Percentiles rank a stretch among this genome's conserved stretches.
phyloP scores from a whole-genome alignment of 2,888 invertebrate species.

The Thysanoteuthis rhombus region DNA sequence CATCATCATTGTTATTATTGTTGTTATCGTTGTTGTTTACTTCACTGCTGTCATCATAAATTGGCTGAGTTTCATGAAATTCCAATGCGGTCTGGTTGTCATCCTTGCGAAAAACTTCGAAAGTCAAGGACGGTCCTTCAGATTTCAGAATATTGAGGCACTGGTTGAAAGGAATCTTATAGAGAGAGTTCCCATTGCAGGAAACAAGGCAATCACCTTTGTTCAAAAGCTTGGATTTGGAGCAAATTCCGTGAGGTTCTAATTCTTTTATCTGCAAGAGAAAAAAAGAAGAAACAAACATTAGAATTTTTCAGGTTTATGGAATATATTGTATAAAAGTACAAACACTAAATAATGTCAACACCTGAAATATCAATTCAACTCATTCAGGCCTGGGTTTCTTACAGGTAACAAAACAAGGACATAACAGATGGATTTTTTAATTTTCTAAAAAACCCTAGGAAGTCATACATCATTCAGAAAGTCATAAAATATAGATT shows the following conservation, averaged over 20 bases:
- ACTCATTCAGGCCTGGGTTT: no score
- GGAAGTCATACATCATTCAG: no score
- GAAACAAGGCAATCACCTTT: constrained; percentile 90
- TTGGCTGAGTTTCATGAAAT: constrained; percentile 44
- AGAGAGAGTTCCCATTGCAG: constrained; percentile 81
- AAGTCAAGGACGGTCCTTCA: constrained; percentile 81
- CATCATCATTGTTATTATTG: not conserved
- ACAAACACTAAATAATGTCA: not conserved
- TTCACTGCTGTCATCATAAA: constrained; percentile 34
- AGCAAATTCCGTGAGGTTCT: constrained; percentile 57
- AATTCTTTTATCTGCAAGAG: constrained; percentile 59
- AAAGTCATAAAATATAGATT: no score
- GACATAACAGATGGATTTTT: no score
- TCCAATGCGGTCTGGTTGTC: constrained; percentile 33
- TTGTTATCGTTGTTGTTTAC: constrained; percentile 23
- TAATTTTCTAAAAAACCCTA: no score
- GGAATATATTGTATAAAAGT: not conserved
- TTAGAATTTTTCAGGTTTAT: not conserved
- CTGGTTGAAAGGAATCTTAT: constrained; percentile 85
- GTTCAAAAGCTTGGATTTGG: constrained; percentile 81
- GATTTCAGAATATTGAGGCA: constrained; percentile 88
- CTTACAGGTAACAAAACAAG: not conserved
- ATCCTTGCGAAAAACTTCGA: constrained; percentile 74
- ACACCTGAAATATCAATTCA: no score
- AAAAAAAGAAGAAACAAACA: constrained; percentile 19